Base-by-base conservation (phyloP, 2,888 invertebrate genomes). In the Drosophila lutescens region DNA sequence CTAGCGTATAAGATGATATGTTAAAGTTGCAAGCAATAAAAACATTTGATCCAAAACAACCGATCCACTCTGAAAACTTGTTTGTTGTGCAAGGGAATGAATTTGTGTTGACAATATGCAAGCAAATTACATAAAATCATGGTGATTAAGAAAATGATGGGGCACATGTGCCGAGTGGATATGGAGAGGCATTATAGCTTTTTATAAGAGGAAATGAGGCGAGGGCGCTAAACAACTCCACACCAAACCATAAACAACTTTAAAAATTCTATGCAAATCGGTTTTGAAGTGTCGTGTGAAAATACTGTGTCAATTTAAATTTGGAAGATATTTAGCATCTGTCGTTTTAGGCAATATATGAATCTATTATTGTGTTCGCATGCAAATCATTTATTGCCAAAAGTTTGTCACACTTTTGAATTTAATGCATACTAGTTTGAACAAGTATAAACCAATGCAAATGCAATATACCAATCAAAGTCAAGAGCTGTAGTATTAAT, bases 41-140 rank as follows among this genome's bases (percentile, higher is more conserved):
- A 34, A 44, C 36, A 20, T 46, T 50, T 49, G 13, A 61, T 50
- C 9, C 34, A 13, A 50, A 51, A 46, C 47, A 51, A 40, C 20
- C 26, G 9, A 43, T 38, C 12, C 50, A 10, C 17, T 47, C 10
- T 38, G 41, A 38, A 69, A 71, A 72, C 72, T 72, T 26, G 72
- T 63, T 71, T 47, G 56, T 63, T 72, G 55, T 53, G 63, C 62
- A 68, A 69, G 46, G 20, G n/a, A 69, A 56, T 13, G n/a, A 69
- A 56, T 13, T 49, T 20, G 34, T 15, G 50, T 40, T 69, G 62
- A 58, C 51, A 61, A 68, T 43, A 58, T 57, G 41, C 51, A 47
- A 51, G 50, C 26, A 26, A 34, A 44, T 49, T 58, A 20, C 49
- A 59, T 56, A 49, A 60, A 55, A 34, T 46, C 26, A 34, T 68